Evolutionary conservation across 2,888 invertebrate species (phyloP).

Genomic region (Acheta domesticus): DNA sequence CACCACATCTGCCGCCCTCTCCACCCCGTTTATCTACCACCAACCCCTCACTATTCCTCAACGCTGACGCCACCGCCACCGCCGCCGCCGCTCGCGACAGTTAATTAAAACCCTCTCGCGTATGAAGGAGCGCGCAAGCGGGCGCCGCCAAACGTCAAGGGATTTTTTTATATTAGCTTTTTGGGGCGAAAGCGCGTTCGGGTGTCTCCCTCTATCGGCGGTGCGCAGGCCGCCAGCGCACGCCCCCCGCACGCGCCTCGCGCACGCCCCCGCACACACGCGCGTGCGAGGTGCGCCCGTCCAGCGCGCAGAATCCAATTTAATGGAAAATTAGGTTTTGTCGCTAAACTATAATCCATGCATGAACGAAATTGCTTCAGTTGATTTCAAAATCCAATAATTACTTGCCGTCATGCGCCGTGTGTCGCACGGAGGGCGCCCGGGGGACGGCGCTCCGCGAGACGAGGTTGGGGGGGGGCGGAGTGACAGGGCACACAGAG

Average conservation of each 20-base stretch:
- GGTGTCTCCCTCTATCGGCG: too few relatives aligned
- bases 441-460: too few relatives aligned
- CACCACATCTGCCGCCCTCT: too few relatives aligned
- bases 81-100: not conserved
- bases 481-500: not conserved
- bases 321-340: constrained; percentile 18
- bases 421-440: not conserved
- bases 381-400: constrained; percentile 1
- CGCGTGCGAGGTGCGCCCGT: not conserved
- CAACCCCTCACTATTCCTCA: too few relatives aligned
- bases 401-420: constrained; percentile 18
- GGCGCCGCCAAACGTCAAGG: too few relatives aligned
- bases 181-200: too few relatives aligned
- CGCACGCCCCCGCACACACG: not conserved
- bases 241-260: too few relatives aligned
- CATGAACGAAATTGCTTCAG: constrained; percentile 18
- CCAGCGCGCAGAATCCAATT: not conserved
- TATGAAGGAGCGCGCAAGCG: too few relatives aligned
- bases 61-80: too few relatives aligned
- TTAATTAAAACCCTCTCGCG: constrained; percentile 11
- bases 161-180: too few relatives aligned
- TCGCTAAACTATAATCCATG: constrained; percentile 18
- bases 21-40: too few relatives aligned
- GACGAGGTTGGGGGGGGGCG: not conserved
- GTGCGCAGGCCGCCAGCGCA: too few relatives aligned